Base-by-base conservation (phyloP, 2,888 invertebrate genomes). In the Chorisops tibialis region DNA sequence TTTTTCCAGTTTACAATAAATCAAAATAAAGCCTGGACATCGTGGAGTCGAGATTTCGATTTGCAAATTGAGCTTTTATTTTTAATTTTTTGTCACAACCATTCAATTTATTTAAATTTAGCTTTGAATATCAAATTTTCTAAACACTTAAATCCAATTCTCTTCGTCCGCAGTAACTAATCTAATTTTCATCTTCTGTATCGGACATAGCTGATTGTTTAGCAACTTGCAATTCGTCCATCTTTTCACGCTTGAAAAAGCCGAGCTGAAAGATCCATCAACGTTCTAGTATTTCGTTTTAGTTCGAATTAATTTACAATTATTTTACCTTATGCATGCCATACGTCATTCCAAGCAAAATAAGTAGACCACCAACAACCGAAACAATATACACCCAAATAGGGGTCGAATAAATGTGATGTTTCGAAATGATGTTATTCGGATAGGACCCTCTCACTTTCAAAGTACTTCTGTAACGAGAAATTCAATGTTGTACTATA, bases 171-270 rank as follows among this genome's bases (percentile, higher is more conserved):
- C n/a, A n/a, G n/a, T n/a, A n/a, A n/a, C n/a, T n/a, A n/a, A n/a
- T n/a, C 9, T 30, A 30, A 30, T 9, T 30, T 30, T 30, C 30
- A 30, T 30, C 30, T 2, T 30, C 30, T 30, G 30, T 30, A 30
- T 30, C 30, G 30, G 30, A 30, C 30, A 30, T 30, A 30, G 43
- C 45, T 18, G 43, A 43, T 30, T 56, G 43, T 18, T 11, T 22
- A 1, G 56, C 56, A 9, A 35, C 56, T 11, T 80, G 74, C 68
- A 82, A 70, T 69, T 81, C 78, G 48, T 80, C 78, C 69, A 80
- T 80, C 61, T 74, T 79, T n/a, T 73, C 69, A 49, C 82, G 75
- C 59, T 78, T 75, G 66, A 82, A 82, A 74, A 82, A 82, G 54
- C 81, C 81, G 62, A 73, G 67, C 81, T 80, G 58, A 73, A 70